Percentiles rank a stretch among this genome's conserved stretches.
phyloP scores from a whole-genome alignment of 2,113 vertebrate species.

The Labeo rohita region DNA sequence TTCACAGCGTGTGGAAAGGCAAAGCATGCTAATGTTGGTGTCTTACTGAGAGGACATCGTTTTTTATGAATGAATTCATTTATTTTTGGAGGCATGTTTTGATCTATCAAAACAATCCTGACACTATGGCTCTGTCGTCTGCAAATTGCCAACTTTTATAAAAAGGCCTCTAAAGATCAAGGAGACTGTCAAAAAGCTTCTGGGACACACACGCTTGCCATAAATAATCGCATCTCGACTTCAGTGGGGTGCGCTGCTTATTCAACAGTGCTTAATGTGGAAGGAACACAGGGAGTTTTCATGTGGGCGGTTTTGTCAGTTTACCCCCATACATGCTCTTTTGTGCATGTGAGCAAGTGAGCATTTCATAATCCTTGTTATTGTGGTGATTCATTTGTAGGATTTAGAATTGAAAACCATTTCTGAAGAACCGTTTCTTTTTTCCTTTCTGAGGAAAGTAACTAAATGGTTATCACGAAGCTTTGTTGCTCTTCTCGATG shows the following conservation, averaged over 20 bases:
- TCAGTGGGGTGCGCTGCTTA: background rate
- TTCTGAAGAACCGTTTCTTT: background rate
- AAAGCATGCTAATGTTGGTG: background rate
- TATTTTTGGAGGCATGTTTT: background rate
- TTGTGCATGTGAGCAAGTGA: background rate
- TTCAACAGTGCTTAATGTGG: background rate
- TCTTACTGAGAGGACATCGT: background rate
- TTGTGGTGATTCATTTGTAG: background rate
- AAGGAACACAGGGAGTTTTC: background rate
- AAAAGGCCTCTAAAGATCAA: conserved; percentile 6
- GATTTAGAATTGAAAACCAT: background rate
- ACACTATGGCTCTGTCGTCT: background rate
- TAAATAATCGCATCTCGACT: background rate
- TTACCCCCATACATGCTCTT: background rate
- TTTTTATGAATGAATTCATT: background rate
- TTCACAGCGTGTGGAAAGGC: background rate
- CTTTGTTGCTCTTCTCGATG: background rate
- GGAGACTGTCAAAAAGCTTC: background rate
- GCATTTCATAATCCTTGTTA: background rate
- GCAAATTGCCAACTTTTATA: background rate
- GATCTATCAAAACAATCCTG: background rate
- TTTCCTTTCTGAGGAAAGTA: background rate
- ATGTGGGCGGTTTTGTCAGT: background rate
- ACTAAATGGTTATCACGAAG: background rate
- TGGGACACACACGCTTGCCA: background rate